A percentile compares a stretch with the other conserved stretches of the same genome.
phyloP scores from a whole-genome alignment of 2,113 vertebrate species.

The Peucedramus taeniatus region DNA sequence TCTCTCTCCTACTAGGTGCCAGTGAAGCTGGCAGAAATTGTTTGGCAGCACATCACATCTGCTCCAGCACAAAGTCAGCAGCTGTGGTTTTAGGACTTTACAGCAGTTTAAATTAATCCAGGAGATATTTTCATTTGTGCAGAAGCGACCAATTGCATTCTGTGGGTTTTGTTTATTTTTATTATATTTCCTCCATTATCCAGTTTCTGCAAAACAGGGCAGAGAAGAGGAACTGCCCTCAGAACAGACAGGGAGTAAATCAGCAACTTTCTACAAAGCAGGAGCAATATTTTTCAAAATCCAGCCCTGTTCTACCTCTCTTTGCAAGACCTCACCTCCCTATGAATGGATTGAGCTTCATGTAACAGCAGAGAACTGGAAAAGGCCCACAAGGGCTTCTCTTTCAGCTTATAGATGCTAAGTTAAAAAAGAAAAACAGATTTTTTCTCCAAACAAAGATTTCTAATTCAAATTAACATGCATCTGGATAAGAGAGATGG shows the following conservation, averaged over 20 bases:
- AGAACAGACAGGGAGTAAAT: not conserved
- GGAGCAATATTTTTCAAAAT: not conserved
- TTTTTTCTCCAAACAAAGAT: not conserved
- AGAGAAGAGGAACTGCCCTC: not conserved
- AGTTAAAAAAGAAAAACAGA: not conserved
- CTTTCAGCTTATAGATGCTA: not conserved
- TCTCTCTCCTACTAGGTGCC: not conserved
- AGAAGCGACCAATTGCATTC: not conserved
- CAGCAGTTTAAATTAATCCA: not conserved
- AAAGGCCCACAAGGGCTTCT: not conserved
- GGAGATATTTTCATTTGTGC: not conserved
- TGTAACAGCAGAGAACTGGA: not conserved
- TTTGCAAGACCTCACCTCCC: not conserved
- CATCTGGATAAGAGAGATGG: not conserved
- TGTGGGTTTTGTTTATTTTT: not conserved
- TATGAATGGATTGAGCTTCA: accelerated
- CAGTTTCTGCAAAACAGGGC: not conserved
- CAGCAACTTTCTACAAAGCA: not conserved
- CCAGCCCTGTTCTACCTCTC: not conserved
- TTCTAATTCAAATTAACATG: not conserved
- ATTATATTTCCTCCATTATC: not conserved
- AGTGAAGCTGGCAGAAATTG: not conserved
- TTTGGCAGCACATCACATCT: not conserved
- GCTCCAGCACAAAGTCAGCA: not conserved
- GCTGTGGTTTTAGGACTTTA: not conserved